Conservation (phyloP, 2,113 vertebrate genomes). For the Atrichornis clamosus region DNA sequence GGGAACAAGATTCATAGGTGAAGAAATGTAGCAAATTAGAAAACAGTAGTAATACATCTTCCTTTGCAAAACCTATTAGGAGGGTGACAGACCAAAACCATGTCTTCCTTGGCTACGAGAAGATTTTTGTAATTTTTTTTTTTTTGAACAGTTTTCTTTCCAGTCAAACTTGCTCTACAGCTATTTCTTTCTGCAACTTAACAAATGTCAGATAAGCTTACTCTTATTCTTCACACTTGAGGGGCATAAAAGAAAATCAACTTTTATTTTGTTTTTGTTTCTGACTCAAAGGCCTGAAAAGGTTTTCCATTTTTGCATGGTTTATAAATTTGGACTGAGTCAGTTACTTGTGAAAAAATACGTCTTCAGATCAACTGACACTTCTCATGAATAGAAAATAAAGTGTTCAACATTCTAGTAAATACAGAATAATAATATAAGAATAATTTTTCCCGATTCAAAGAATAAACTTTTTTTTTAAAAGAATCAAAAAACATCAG, state of each 20-base stretch:
- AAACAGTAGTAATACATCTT: background rate
- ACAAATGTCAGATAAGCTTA: background rate
- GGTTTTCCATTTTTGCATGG: background rate
- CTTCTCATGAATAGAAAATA: background rate
- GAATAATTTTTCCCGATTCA: background rate
- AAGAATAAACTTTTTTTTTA: background rate
- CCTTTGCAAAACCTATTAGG: background rate
- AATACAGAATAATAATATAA: background rate
- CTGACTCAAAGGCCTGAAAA: background rate
- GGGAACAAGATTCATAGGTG: background rate
- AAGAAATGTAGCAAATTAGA: background rate
- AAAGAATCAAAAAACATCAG: background rate
- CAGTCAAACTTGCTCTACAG: background rate
- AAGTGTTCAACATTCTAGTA: background rate
- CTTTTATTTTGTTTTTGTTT: background rate
- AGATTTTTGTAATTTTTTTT: background rate
- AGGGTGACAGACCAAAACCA: background rate
- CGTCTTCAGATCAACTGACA: background rate
- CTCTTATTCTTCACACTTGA: background rate
- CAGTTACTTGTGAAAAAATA: background rate
- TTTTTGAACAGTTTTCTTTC: background rate
- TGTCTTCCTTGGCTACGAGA: background rate
- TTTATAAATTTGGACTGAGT: background rate
- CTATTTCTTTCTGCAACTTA: background rate
- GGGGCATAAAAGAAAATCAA: background rate